Conservation (phyloP, 2,797 vertebrate species). For the Danionella dracula region DNA sequence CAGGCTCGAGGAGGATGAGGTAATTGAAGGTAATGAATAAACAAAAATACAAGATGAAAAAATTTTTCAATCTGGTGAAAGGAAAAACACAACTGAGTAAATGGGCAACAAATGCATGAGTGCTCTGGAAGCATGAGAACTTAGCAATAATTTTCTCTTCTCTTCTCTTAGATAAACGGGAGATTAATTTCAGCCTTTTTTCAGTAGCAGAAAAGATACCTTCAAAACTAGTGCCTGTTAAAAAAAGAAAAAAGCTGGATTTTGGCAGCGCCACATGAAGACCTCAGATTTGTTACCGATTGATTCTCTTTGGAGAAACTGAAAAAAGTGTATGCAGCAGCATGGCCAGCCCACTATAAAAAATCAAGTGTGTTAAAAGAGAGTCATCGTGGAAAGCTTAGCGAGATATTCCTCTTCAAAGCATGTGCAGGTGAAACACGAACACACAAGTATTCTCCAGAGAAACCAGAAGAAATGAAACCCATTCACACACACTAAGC, state of each 20-base stretch:
- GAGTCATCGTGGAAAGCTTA: slow-evolving; percentile 16
- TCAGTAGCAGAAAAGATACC: slow-evolving; percentile 41
- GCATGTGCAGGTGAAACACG: slow-evolving; percentile 38
- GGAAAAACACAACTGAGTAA: too few relatives aligned
- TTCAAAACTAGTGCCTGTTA: slow-evolving; percentile 22
- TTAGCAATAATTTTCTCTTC: slow-evolving; percentile 73
- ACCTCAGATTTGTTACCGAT: slow-evolving; percentile 16
- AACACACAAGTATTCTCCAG: slow-evolving; percentile 31
- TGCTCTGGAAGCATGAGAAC: too few relatives aligned
- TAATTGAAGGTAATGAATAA: too few relatives aligned
- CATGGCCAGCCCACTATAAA: slow-evolving; percentile 1
- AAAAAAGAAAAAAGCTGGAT: slow-evolving; percentile 23
- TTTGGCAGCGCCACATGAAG: slow-evolving; percentile 21
- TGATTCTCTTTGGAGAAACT: background rate
- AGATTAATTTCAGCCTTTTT: slow-evolving; percentile 78
- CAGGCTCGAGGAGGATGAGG: too few relatives aligned
- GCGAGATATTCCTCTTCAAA: slow-evolving; percentile 34
- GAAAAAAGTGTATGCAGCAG: background rate
- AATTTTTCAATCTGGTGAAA: too few relatives aligned
- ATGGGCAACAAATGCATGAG: too few relatives aligned
- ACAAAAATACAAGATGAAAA: too few relatives aligned
- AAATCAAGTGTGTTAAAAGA: slow-evolving; percentile 14
- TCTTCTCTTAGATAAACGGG: slow-evolving; percentile 77
- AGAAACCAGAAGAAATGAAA: slow-evolving; percentile 24
- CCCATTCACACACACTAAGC: slow-evolving; percentile 7